A percentile compares a stretch with the other conserved stretches of the same genome.
These are phyloP conservation scores for Perizoma flavofasciatum DNA, from an alignment of 2,888 invertebrate species.

Conservation along the genomic window DNA sequence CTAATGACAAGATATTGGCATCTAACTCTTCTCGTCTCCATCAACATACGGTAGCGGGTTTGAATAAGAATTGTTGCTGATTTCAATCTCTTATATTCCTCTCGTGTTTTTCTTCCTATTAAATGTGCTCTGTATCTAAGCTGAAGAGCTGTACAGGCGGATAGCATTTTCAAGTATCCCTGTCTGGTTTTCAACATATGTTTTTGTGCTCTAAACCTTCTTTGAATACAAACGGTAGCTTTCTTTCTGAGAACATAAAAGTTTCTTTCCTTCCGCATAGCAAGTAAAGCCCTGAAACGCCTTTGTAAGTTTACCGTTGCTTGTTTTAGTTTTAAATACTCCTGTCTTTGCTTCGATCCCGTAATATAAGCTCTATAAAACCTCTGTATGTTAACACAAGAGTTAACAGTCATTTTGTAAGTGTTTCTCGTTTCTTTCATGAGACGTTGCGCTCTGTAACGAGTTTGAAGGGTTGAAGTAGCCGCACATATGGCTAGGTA, in stretches of 20 bases:
- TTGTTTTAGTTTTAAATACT: constrained; percentile 49
- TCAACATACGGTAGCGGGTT: constrained; percentile 57
- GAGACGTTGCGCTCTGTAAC: constrained; percentile 62
- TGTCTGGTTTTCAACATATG: constrained; percentile 56
- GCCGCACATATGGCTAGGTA: constrained; percentile 52
- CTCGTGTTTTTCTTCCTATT: constrained; percentile 52
- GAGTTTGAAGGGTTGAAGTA: constrained; percentile 51
- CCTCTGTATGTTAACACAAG: constrained; percentile 69
- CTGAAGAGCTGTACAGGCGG: constrained; percentile 71
- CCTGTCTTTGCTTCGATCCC: constrained; percentile 52
- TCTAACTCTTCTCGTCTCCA: constrained; percentile 48
- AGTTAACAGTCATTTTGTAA: constrained; percentile 60
- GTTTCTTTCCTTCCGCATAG: constrained; percentile 59
- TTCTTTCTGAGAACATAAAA: constrained; percentile 52
- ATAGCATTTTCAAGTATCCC: constrained; percentile 58
- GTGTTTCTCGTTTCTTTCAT: constrained; percentile 60
- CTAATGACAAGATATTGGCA: constrained; percentile 53
- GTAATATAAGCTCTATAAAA: constrained; percentile 57
- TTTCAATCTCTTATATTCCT: constrained; percentile 55
- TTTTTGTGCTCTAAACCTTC: constrained; percentile 67
- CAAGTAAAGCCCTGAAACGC: constrained; percentile 64
- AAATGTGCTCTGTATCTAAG: constrained; percentile 55
- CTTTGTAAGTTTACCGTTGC: constrained; percentile 54
- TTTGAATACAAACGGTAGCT: constrained; percentile 54
- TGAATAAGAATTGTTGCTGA: constrained; percentile 66